Conservation (phyloP, 2,888 invertebrate genomes). For the Tubiluchus corallicola region DNA sequence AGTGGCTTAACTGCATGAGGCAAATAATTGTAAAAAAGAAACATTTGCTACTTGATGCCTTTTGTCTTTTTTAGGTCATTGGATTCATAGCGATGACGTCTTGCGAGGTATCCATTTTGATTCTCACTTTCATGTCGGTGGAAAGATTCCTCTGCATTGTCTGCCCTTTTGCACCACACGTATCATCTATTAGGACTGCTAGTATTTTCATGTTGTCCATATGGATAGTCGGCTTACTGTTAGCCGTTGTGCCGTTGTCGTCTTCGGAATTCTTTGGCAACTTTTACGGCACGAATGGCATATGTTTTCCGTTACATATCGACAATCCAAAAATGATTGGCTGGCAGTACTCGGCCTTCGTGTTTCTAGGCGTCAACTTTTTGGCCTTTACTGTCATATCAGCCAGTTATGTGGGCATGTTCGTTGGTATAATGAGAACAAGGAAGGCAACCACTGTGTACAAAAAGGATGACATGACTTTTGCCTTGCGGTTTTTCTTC, state of each 20-base stretch:
- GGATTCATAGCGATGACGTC: conserved; percentile 46
- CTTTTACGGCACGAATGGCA: conserved; percentile 42
- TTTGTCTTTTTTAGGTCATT: too few relatives aligned
- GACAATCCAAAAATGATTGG: conserved; percentile 45
- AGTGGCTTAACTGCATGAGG: too few relatives aligned
- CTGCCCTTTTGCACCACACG: conserved; percentile 10
- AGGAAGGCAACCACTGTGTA: conserved; percentile 38
- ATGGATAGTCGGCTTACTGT: conserved; percentile 39
- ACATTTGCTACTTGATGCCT: too few relatives aligned
- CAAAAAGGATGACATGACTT: conserved; percentile 40
- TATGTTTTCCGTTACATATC: conserved; percentile 50
- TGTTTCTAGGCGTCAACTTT: conserved; percentile 46
- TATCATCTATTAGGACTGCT: conserved; percentile 29
- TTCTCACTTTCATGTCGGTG: conserved; percentile 47
- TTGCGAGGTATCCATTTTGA: conserved; percentile 45
- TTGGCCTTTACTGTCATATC: conserved; percentile 20
- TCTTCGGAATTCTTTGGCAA: conserved; percentile 34
- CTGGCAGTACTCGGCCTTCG: conserved; percentile 50
- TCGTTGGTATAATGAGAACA: conserved; percentile 42
- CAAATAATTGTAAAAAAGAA: too few relatives aligned
- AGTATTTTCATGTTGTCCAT: conserved; percentile 35
- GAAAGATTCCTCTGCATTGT: conserved; percentile 36
- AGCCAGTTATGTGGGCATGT: conserved; percentile 40
- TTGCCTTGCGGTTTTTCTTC: conserved; percentile 46
- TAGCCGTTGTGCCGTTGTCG: conserved; percentile 45